Base-by-base conservation (phyloP, 2,113 vertebrate genomes). In the Rana temporaria region DNA sequence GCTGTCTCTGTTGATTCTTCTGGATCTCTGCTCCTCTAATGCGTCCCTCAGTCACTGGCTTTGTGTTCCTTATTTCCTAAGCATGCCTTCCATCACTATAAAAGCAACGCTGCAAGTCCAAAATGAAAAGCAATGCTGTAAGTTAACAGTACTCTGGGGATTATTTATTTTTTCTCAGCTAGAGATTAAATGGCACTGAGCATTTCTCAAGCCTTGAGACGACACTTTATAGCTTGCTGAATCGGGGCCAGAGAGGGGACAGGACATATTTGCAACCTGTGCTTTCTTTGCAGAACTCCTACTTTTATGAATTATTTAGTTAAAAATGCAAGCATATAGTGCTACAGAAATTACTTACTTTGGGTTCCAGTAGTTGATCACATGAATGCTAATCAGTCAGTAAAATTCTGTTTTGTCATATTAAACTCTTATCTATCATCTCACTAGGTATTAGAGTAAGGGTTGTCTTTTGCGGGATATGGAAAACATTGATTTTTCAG, bases 1-100 rank as follows among this genome's bases (percentile, higher is more conserved):
- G 64, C 77, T 79, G 77, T 69, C 77, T 79, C 52, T 69, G 32
- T 79, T 68, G 32, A 66, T 79, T 79, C 48, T 59, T 34, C 64
- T 59, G 65, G 64, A 68, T 68, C 77, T 68, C 65, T 67, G 53
- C 53, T 57, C 18, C 60, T 48, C 62, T 24, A 11, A 24, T 78
- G 24, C 24, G n/a, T 79, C 15, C 52, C 32, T 68, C 77, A 66
- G 57, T 79, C 60, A 79, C 64, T 65, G 77, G 26, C 24, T 68
- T 79, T 57, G 26, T 19, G 57, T 34, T 79, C 17, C 63, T 55
- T 56, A 52, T 79, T 67, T 66, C 63, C 20, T n/a, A 78, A 78
- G 48, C 62, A 66, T 57, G 64, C 64, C 53, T 79, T 79, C 77
- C 77, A 79, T 79, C 77, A 79, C 77, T 42, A 57, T 59, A 79